These are phyloP conservation scores for Heliconius congener DNA, from an alignment of 1,140 invertebrate genomes.

Conservation along the genomic window DNA sequence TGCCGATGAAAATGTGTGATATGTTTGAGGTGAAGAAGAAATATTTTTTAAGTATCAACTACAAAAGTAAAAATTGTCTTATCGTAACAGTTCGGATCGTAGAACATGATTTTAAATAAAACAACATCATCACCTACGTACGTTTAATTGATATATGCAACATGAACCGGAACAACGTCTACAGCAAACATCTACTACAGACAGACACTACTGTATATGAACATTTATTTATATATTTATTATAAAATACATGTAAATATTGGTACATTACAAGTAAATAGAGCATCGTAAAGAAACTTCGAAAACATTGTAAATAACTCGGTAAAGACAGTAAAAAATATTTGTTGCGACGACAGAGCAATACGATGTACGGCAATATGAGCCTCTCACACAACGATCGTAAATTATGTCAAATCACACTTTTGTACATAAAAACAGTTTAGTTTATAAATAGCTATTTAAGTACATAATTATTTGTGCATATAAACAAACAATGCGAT, in stretches of 20 bases:
- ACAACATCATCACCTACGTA: not conserved
- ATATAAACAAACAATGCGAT: not conserved
- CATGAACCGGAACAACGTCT: constrained; percentile 33
- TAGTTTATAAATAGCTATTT: not conserved
- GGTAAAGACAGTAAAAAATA: constrained; percentile 16
- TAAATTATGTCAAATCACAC: not conserved
- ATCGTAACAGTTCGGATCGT: not conserved
- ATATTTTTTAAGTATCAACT: not conserved
- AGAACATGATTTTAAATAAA: not conserved
- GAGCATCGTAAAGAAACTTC: constrained; percentile 19
- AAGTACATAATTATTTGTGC: not conserved
- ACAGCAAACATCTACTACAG: constrained; percentile 40
- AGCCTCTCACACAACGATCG: not conserved
- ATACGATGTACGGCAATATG: not conserved
- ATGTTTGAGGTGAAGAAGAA: too few relatives aligned
- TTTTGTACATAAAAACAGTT: not conserved
- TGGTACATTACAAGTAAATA: not conserved
- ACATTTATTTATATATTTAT: constrained; percentile 16
- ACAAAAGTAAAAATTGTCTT: not conserved
- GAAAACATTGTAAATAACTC: constrained; percentile 14
- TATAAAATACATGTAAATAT: constrained; percentile 28
- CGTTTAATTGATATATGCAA: constrained; percentile 29
- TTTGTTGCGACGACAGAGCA: not conserved
- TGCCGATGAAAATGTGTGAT: too few relatives aligned
- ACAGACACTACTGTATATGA: constrained; percentile 37